Conservation (phyloP, 2,113 vertebrate genomes). For the Pseudorectes ferrugineus region DNA sequence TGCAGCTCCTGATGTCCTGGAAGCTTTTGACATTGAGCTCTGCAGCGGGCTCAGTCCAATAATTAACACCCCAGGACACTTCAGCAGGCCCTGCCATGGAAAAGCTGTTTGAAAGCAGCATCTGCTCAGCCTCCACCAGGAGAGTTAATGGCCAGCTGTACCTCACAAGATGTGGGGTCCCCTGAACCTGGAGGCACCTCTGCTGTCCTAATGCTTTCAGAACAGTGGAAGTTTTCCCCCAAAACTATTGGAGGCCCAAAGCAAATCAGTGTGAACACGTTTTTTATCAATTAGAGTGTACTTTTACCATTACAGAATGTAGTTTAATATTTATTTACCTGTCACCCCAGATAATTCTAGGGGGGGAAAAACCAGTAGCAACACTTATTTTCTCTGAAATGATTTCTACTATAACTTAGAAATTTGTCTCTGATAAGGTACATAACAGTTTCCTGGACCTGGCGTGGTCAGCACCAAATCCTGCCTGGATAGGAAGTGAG, state of each 20-base stretch:
- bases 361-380: neutral
- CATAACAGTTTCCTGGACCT: neutral
- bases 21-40: neutral
- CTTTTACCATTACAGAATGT: neutral
- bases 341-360: neutral
- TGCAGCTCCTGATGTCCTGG: neutral
- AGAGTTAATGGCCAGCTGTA: neutral
- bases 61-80: neutral
- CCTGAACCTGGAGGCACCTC: neutral
- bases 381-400: neutral
- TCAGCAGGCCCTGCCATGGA: neutral
- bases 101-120: neutral
- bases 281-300: neutral
- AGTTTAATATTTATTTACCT: neutral
- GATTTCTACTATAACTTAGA: neutral
- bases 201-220: neutral
- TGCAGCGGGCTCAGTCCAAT: rapidly evolving
- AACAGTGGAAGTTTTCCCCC: neutral
- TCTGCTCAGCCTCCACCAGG: neutral
- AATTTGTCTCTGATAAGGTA: neutral
- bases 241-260: neutral
- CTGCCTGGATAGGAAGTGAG: neutral
- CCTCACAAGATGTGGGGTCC: neutral
- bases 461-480: neutral
- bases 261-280: rapidly evolving